These are phyloP conservation scores for Cataglyphis rosenhaueri DNA, from an alignment of 2,888 invertebrate species.

Conservation along the genomic window DNA sequence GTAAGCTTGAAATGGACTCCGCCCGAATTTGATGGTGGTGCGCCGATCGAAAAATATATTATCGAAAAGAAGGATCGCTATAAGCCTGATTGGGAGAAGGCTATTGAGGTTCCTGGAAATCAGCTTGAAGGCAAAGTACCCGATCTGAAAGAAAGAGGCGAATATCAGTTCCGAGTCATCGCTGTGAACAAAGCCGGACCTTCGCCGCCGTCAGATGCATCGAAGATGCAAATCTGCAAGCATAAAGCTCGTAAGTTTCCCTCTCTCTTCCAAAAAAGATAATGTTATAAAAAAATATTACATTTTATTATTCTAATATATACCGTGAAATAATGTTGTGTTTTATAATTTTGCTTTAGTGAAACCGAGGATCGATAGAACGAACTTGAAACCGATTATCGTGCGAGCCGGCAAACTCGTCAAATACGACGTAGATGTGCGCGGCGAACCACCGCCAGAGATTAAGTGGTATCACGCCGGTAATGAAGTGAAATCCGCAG, in stretches of 20 bases:
- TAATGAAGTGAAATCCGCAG: conserved; percentile 91
- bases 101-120: conserved; percentile 92
- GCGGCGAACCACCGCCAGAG: conserved; percentile 98
- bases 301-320: neutral
- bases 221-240: conserved; percentile 95
- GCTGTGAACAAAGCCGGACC: conserved; percentile 98
- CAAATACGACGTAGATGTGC: conserved; percentile 96
- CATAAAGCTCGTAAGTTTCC: conserved; percentile 92
- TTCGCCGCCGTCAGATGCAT: conserved; percentile 95
- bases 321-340: neutral
- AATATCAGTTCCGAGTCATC: conserved; percentile 96
- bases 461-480: conserved; percentile 96
- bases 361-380: conserved; percentile 98
- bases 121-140: conserved; percentile 92
- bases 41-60: conserved; percentile 96
- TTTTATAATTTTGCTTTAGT: conserved; percentile 87
- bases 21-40: conserved; percentile 95
- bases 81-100: conserved; percentile 96
- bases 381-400: conserved; percentile 95
- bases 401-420: conserved; percentile 97
- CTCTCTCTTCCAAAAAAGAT: neutral
- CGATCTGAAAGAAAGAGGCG: conserved; percentile 95
- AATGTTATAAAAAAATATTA: neutral
- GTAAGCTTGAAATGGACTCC: conserved; percentile 96
- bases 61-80: conserved; percentile 96